Evolutionary conservation across 2,113 vertebrate species (phyloP).

Genomic region (Pollachius pollachius): DNA sequence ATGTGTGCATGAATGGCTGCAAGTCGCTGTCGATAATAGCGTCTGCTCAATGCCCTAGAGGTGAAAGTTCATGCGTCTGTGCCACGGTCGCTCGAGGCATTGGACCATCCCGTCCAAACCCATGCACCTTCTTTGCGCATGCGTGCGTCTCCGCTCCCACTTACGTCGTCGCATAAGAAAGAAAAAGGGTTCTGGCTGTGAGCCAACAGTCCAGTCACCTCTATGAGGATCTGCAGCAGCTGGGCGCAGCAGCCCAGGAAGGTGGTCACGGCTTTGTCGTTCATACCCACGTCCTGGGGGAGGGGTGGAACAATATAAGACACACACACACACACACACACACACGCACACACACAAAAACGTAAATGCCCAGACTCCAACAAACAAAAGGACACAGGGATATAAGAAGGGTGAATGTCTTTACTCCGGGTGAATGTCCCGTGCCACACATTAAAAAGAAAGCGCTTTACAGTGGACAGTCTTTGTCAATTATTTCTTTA

Average conservation of each 20-base stretch:
- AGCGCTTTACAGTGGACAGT: too few species aligned
- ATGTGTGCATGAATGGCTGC: too few species aligned
- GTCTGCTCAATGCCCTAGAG: too few species aligned
- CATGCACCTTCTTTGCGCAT: conserved; percentile 23
- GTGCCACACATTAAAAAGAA: neutral
- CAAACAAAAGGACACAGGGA: neutral
- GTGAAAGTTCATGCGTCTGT: conserved; percentile 22
- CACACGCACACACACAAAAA: neutral
- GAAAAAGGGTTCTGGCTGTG: conserved; percentile 56
- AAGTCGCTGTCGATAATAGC: too few species aligned
- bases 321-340: conserved; percentile 12
- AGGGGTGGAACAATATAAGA: too few species aligned
- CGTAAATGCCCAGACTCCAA: neutral
- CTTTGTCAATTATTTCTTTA: neutral
- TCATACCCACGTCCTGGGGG: conserved; percentile 91
- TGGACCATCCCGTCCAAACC: conserved; percentile 20
- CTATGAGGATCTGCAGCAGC: conserved; percentile 90
- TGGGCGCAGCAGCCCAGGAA: conserved; percentile 90
- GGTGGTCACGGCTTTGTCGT: conserved; percentile 83
- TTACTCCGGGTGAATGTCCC: too few species aligned
- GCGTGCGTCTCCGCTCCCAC: conserved; percentile 26
- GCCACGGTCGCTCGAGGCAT: neutral
- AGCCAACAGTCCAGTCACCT: conserved; percentile 81
- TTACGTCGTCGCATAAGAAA: conserved; percentile 55
- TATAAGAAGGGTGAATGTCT: neutral